phyloP scores from a whole-genome alignment of 2,888 invertebrate genomes.

The Drosophila gaucha region DNA sequence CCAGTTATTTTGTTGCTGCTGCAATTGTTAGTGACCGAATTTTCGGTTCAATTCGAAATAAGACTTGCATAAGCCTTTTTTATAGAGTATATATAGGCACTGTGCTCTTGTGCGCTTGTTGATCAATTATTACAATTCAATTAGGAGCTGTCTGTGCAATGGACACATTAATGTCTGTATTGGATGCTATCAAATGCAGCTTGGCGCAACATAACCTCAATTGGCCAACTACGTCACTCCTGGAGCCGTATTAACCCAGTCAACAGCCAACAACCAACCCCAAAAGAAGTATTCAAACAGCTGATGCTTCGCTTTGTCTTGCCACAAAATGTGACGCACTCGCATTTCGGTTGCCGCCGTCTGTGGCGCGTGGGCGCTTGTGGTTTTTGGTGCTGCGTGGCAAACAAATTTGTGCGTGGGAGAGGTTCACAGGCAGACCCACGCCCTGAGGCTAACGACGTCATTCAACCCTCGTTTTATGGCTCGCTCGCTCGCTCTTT shows the following conservation, averaged over 20 bases:
- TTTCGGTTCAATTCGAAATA: conserved; percentile 62
- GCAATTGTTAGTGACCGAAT: conserved; percentile 43
- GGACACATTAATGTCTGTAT: not conserved
- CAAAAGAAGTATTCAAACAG: conserved; percentile 5
- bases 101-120: not conserved
- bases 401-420: conserved; percentile 61
- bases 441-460: conserved; percentile 19
- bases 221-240: conserved; percentile 1
- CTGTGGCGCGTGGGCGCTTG: conserved; percentile 24
- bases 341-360: conserved; percentile 1
- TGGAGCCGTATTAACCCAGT: conserved; percentile 5
- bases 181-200: no score
- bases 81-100: not conserved
- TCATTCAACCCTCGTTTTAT: conserved; percentile 43
- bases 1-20: conserved; percentile 32
- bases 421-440: conserved; percentile 44
- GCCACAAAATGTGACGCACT: conserved; percentile 43
- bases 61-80: conserved; percentile 52
- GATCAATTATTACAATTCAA: conserved; percentile 29
- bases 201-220: conserved; percentile 22
- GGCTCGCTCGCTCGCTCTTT: not conserved
- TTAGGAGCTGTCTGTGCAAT: conserved; percentile 17
- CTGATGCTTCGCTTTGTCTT: no score
- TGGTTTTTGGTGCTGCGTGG: conserved; percentile 21
- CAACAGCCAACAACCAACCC: conserved; percentile 11